Percentiles rank a stretch among this genome's conserved stretches.
Conservation (phyloP, 2,888 invertebrate genomes). For the Drosophila sordidula region DNA sequence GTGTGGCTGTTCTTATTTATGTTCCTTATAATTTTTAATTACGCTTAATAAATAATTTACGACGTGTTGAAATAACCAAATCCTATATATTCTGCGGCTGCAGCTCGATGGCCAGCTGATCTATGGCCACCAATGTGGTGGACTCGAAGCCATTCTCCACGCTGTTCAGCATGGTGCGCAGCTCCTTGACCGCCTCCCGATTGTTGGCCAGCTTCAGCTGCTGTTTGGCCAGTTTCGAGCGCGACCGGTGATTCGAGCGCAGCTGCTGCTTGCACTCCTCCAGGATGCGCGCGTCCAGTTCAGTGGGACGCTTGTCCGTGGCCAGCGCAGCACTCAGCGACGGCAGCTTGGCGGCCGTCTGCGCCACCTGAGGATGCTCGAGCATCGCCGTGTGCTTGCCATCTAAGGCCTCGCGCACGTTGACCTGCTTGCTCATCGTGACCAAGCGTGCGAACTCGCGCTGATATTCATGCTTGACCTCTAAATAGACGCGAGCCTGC, state of each 20-base stretch:
- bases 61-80: background rate
- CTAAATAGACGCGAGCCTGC: conserved; percentile 61
- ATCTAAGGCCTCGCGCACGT: conserved; percentile 50
- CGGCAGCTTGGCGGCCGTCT: conserved; percentile 26
- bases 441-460: conserved; percentile 59
- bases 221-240: conserved; percentile 25
- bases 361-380: conserved; percentile 21
- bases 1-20: background rate
- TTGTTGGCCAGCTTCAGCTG: conserved; percentile 56
- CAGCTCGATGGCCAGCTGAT: conserved; percentile 64
- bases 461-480: conserved; percentile 71
- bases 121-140: conserved; percentile 64
- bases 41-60: background rate
- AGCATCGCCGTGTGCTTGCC: conserved; percentile 16
- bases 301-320: conserved; percentile 52
- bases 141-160: conserved; percentile 71
- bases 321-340: conserved; percentile 47
- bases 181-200: conserved; percentile 58
- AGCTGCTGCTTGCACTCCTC: conserved; percentile 32
- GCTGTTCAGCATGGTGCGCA: conserved; percentile 57
- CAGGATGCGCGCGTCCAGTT: conserved; percentile 50
- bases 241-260: conserved; percentile 26
- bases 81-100: conserved; percentile 14
- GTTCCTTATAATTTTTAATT: background rate
- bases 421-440: conserved; percentile 51